A percentile compares a stretch with the other conserved stretches of the same genome.
Evolutionary conservation across 2,113 vertebrate genomes (phyloP).

Genomic region (Brachyhypopomus gauderio): DNA sequence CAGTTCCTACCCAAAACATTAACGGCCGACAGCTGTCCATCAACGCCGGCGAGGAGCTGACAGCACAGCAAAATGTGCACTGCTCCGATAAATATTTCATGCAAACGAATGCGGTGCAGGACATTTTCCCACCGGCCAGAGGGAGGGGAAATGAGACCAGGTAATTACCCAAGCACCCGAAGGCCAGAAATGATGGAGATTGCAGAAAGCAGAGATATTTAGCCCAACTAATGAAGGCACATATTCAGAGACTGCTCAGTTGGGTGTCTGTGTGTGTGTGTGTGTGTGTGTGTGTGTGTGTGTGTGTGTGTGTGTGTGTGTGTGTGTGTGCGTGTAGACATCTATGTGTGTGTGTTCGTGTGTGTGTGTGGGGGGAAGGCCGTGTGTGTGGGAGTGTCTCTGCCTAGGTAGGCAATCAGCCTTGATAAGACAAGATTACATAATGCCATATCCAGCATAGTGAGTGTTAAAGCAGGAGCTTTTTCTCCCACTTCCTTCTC

Average conservation of each 20-base stretch:
- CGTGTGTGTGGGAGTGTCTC: conserved; percentile 33
- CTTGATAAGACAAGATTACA: conserved; percentile 76
- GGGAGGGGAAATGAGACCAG: conserved; percentile 77
- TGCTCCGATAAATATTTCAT: conserved; percentile 81
- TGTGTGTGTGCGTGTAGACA: too few species aligned
- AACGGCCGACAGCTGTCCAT: conserved; percentile 77
- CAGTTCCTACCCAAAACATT: conserved; percentile 53
- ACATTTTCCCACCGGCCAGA: conserved; percentile 75
- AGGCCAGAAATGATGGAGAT: conserved; percentile 80
- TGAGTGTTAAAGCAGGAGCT: conserved; percentile 59
- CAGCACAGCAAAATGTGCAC: conserved; percentile 76
- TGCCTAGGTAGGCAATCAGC: conserved; percentile 68
- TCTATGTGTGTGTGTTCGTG: conserved; percentile 27
- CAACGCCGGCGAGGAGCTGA: conserved; percentile 68
- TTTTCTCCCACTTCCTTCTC: conserved; percentile 47
- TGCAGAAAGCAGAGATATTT: conserved; percentile 79
- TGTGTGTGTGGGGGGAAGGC: conserved; percentile 32
- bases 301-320: conserved; percentile 20
- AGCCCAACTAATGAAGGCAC: conserved; percentile 78
- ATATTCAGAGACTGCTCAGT: conserved; percentile 68
- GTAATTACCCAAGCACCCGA: conserved; percentile 78
- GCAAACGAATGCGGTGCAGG: conserved; percentile 79
- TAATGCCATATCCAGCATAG: conserved; percentile 63
- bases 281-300: conserved; percentile 31
- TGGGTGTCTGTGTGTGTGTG: conserved; percentile 36